A percentile compares a stretch with the other conserved stretches of the same genome.
Evolutionary conservation across 2,113 vertebrate genomes (phyloP).

Genomic region (Sorex araneus): DNA sequence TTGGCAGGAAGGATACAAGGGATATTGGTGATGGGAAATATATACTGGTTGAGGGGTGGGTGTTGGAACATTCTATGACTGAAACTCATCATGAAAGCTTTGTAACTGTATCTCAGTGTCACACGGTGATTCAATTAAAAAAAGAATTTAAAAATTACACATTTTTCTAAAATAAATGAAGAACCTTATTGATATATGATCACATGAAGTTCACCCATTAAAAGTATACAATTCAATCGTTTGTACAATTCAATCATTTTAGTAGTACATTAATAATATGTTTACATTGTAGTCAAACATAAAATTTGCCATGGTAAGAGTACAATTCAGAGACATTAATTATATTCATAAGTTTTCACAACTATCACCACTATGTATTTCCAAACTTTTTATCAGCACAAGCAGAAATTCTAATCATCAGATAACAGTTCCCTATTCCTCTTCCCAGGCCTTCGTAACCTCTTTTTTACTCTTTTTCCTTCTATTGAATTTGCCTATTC

Average conservation of each 20-base stretch:
- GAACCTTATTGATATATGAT: slow-evolving; percentile 1
- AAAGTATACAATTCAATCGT: not conserved
- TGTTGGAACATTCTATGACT: too few species aligned
- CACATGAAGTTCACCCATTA: not conserved
- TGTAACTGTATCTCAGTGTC: too few species aligned
- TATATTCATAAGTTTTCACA: not conserved
- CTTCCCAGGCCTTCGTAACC: not conserved
- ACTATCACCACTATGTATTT: not conserved
- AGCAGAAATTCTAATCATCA: slow-evolving; percentile 15
- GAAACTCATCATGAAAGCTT: too few species aligned
- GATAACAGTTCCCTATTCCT: not conserved
- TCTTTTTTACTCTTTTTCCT: not conserved
- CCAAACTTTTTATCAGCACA: slow-evolving; percentile 20
- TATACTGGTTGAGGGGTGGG: too few species aligned
- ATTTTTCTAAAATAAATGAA: too few species aligned
- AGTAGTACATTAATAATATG: slow-evolving; percentile 29
- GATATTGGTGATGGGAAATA: too few species aligned
- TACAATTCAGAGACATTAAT: slow-evolving; percentile 12
- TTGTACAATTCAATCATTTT: not conserved
- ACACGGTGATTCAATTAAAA: too few species aligned
- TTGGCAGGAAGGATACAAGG: too few species aligned
- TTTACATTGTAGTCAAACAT: not conserved
- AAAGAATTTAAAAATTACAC: too few species aligned
- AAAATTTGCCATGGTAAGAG: not conserved
- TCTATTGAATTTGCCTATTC: slow-evolving; percentile 33